phyloP scores from a whole-genome alignment of 2,113 vertebrate species.

The Melospiza melodia region DNA sequence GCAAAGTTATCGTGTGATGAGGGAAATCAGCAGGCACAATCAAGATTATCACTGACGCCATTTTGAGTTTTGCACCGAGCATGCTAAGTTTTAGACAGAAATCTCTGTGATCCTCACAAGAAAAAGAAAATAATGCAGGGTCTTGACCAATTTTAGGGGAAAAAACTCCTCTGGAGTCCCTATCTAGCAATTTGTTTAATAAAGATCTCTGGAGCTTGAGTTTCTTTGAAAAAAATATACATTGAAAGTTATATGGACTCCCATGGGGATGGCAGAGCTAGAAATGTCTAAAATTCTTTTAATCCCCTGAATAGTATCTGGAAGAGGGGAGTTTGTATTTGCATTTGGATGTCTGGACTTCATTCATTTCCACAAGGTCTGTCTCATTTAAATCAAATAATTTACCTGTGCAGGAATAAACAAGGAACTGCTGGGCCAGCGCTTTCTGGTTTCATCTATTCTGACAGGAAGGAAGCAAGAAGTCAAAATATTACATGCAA shows the following conservation, averaged over 20 bases:
- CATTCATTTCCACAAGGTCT: not conserved
- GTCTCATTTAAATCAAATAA: not conserved
- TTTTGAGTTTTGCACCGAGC: not conserved
- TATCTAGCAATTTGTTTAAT: not conserved
- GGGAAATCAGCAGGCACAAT: not conserved
- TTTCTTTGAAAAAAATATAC: not conserved
- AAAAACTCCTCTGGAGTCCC: not conserved
- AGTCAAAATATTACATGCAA: not conserved
- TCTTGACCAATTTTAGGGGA: not conserved
- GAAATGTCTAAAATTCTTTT: not conserved
- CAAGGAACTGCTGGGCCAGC: not conserved
- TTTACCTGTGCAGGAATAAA: not conserved
- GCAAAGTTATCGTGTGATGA: accelerated
- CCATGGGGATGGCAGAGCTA: not conserved
- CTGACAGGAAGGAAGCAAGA: not conserved
- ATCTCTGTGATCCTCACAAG: not conserved
- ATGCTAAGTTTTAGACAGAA: not conserved
- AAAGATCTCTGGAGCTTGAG: not conserved
- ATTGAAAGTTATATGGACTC: not conserved
- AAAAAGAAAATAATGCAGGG: not conserved
- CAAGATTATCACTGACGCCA: not conserved
- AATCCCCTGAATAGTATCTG: not conserved
- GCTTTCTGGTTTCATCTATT: not conserved
- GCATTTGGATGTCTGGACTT: not conserved
- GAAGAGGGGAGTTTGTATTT: not conserved